A percentile compares a stretch with the other conserved stretches of the same genome.
These are phyloP conservation scores for Trichonephila inaurata DNA, from an alignment of 1,140 invertebrate species.

Conservation along the genomic window DNA sequence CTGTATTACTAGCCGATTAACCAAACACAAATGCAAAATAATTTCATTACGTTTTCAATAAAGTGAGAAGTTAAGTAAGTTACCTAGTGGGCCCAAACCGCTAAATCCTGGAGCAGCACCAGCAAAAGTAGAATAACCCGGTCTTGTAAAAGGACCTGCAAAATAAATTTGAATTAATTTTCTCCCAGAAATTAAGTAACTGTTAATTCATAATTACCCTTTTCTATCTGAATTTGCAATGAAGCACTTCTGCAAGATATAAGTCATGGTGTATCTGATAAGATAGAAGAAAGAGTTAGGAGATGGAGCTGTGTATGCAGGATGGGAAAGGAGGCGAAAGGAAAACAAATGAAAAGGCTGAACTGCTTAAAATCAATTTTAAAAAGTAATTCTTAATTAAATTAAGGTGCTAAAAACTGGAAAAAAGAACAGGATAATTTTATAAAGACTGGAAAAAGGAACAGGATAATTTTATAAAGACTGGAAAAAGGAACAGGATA, in stretches of 20 bases:
- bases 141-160: conserved; percentile 74
- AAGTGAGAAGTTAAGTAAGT: background rate
- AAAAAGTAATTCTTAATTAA: no score
- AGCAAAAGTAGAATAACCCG: conserved; percentile 73
- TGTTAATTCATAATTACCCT: conserved; percentile 29
- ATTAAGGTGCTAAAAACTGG: no score
- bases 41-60: background rate
- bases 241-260: conserved; percentile 17
- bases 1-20: no score
- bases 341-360: background rate
- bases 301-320: background rate
- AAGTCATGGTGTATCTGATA: conserved; percentile 21
- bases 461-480: no score
- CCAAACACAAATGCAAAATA: no score
- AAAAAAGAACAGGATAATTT: no score
- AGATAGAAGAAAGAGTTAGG: conserved; percentile 16
- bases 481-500: no score
- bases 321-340: background rate
- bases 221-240: background rate
- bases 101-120: conserved; percentile 65
- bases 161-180: background rate
- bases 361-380: no score
- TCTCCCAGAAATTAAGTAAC: background rate
- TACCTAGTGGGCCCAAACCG: conserved; percentile 70
- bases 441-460: no score